phyloP scores from a whole-genome alignment of 1,140 invertebrate genomes.

The Aphis craccivora region DNA sequence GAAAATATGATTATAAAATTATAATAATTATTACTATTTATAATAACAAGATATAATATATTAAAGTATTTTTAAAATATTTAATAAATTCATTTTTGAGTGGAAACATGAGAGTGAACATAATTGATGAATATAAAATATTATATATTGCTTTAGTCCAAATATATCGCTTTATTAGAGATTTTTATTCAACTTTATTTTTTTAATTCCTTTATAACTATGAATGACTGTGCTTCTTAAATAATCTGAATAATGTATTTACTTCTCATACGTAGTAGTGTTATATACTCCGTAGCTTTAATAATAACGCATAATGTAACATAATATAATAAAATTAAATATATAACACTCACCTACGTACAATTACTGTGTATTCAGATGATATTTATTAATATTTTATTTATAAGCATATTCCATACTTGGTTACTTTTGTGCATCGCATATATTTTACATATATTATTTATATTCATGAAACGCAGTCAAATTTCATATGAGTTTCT shows the following conservation, averaged over 20 bases:
- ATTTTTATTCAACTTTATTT: background rate
- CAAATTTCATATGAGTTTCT: background rate
- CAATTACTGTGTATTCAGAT: background rate
- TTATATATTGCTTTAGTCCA: background rate
- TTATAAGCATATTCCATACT: slow-evolving; percentile 11
- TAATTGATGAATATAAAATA: too few relatives aligned
- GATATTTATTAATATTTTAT: slow-evolving; percentile 14
- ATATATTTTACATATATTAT: background rate
- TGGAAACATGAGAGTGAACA: too few relatives aligned
- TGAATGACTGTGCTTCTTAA: background rate
- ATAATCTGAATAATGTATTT: background rate
- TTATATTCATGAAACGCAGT: background rate
- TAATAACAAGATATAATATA: too few relatives aligned
- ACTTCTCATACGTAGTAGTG: background rate
- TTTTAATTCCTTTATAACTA: background rate
- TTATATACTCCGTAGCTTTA: background rate
- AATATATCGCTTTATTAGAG: background rate
- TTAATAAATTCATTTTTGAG: too few relatives aligned
- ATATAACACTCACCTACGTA: background rate
- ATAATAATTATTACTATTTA: too few relatives aligned
- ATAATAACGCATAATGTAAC: background rate
- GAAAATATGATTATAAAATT: too few relatives aligned
- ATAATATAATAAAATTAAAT: background rate
- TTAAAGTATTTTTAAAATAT: too few relatives aligned
- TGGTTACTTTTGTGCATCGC: background rate